Conservation (phyloP, 2,888 invertebrate genomes). For the Lapara coniferarum region DNA sequence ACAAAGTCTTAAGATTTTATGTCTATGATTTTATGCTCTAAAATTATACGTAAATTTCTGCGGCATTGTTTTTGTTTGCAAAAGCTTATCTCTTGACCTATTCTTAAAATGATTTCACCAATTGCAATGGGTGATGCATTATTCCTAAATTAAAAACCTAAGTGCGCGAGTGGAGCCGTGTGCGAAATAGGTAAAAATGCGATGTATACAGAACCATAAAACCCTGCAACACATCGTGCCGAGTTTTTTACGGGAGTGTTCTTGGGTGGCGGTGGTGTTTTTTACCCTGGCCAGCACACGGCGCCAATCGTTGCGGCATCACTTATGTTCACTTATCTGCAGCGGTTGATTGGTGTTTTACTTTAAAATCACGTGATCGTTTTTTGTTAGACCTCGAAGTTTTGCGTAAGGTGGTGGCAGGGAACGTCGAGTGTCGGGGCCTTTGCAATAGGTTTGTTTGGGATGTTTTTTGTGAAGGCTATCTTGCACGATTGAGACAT, state of each 20-base stretch:
- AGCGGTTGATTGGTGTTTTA: conserved; percentile 71
- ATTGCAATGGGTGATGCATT: too few relatives aligned
- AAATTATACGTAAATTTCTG: too few relatives aligned
- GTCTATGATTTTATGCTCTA: too few relatives aligned
- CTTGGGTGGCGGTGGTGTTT: conserved; percentile 27
- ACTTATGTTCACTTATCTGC: conserved; percentile 46
- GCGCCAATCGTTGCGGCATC: conserved; percentile 29
- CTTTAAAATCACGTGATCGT: conserved; percentile 49
- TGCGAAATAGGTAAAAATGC: not conserved
- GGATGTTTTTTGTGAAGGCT: conserved; percentile 12
- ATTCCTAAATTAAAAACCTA: too few relatives aligned
- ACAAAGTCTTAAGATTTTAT: too few relatives aligned
- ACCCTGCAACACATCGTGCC: not conserved
- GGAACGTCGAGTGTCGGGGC: conserved; percentile 15
- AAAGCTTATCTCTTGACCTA: too few relatives aligned
- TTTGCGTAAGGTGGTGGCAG: conserved; percentile 66
- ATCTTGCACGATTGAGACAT: not conserved
- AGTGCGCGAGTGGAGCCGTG: too few relatives aligned
- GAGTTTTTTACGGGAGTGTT: conserved; percentile 2
- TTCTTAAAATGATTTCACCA: too few relatives aligned
- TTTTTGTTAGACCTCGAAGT: conserved; percentile 28
- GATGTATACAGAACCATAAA: not conserved
- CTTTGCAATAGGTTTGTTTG: conserved; percentile 14
- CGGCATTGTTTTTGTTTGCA: too few relatives aligned
- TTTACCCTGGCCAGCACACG: conserved; percentile 25